A percentile compares a stretch with the other conserved stretches of the same genome.
These are phyloP conservation scores for Chlorocebus sabaeus DNA, from an alignment of 2,113 vertebrate species.

Conservation along the genomic window DNA sequence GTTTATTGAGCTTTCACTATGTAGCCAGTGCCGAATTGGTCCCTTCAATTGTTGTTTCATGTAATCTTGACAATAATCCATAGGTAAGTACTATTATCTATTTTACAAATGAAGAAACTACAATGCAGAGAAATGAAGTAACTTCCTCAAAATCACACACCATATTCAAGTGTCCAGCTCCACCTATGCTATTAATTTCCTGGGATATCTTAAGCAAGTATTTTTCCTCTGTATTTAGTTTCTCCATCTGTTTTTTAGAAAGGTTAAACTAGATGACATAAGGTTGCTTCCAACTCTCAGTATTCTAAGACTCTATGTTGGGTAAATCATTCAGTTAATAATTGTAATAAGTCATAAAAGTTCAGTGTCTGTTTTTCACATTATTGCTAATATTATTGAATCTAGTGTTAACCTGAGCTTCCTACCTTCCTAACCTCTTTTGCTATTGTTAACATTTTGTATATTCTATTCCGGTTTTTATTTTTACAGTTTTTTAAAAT, in stretches of 20 bases:
- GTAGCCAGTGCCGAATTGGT: background rate
- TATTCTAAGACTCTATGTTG: background rate
- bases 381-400: background rate
- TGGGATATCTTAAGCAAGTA: background rate
- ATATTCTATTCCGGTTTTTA: slow-evolving; percentile 12
- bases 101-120: background rate
- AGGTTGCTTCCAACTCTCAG: background rate
- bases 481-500: background rate
- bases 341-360: background rate
- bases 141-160: background rate
- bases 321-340: background rate
- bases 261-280: background rate
- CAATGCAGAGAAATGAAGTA: background rate
- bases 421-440: background rate
- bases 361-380: background rate
- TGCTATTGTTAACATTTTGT: background rate
- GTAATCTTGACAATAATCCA: background rate
- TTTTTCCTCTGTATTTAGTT: background rate
- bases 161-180: background rate
- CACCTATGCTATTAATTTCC: background rate
- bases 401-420: background rate
- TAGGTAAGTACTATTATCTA: background rate
- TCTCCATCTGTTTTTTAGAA: background rate
- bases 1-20: background rate
- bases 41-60: background rate